phyloP scores from a whole-genome alignment of 2,888 invertebrate species.

The Adelphocoris suturalis region DNA sequence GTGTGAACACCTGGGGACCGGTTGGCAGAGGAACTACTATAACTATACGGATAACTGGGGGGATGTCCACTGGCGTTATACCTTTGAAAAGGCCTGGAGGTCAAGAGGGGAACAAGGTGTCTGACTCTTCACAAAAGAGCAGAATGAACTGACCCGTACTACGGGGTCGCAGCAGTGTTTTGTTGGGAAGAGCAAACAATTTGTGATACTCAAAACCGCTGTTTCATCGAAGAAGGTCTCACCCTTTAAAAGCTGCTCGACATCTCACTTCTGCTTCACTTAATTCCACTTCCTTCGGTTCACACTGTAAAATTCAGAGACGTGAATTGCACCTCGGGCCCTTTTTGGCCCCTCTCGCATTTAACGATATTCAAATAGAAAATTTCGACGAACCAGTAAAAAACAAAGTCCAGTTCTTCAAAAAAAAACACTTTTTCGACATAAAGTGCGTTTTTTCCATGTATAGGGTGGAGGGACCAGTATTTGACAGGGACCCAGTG shows the following conservation, averaged over 20 bases:
- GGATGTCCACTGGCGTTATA: neutral
- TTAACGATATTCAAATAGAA: too few species aligned
- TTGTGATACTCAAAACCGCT: slow-evolving; percentile 66
- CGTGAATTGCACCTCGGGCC: too few species aligned
- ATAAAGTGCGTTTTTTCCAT: too few species aligned
- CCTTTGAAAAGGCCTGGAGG: neutral
- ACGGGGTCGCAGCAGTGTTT: slow-evolving; percentile 52
- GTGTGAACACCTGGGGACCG: slow-evolving; percentile 67
- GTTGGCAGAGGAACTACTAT: slow-evolving; percentile 15
- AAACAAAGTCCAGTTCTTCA: too few species aligned
- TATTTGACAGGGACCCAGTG: too few species aligned
- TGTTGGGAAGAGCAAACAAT: slow-evolving; percentile 63
- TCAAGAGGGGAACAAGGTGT: slow-evolving; percentile 66
- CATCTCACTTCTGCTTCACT: slow-evolving; percentile 37
- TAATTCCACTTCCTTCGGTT: too few species aligned
- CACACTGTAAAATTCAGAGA: too few species aligned
- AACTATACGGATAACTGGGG: neutral
- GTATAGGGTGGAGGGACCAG: too few species aligned
- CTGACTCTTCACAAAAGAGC: neutral
- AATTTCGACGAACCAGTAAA: too few species aligned
- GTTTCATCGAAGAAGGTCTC: slow-evolving; percentile 12
- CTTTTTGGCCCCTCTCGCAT: too few species aligned
- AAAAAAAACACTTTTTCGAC: too few species aligned
- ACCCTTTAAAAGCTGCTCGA: neutral
- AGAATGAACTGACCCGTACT: slow-evolving; percentile 51